Percentiles rank a stretch among this genome's conserved stretches.
Conservation (phyloP, 2,888 invertebrate species). For the Bimastos eiseni region DNA sequence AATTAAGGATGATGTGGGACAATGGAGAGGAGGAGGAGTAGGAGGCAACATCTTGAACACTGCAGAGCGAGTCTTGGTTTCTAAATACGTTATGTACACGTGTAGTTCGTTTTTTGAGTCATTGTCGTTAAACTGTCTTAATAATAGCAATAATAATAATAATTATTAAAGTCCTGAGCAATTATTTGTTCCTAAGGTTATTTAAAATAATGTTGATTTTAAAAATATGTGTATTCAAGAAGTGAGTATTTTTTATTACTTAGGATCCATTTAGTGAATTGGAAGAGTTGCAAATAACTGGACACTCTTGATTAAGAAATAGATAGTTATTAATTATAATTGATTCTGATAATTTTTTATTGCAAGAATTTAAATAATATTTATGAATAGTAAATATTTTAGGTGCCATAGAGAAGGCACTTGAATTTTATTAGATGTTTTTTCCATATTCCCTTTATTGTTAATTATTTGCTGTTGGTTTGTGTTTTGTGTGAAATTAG, state of each 20-base stretch:
- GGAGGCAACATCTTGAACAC: background rate
- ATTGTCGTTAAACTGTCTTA: background rate
- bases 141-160: background rate
- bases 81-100: background rate
- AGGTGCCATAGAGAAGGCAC: background rate
- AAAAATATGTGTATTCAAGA: background rate
- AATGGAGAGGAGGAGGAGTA: background rate
- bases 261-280: too few species aligned
- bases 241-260: background rate
- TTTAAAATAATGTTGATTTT: background rate
- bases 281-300: too few species aligned
- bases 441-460: background rate
- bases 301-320: too few species aligned
- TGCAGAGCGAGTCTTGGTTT: background rate
- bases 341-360: background rate
- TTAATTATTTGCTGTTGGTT: background rate
- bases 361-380: background rate
- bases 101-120: background rate
- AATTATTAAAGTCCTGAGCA: background rate
- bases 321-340: background rate
- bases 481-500: background rate
- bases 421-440: background rate
- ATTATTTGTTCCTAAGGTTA: background rate
- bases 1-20: conserved; percentile 23
- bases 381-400: background rate